Evolutionary conservation across 2,113 vertebrate species (phyloP), one percentile per base, ranked within the genome.

Genomic region (Nematolebias whitei): DNA sequence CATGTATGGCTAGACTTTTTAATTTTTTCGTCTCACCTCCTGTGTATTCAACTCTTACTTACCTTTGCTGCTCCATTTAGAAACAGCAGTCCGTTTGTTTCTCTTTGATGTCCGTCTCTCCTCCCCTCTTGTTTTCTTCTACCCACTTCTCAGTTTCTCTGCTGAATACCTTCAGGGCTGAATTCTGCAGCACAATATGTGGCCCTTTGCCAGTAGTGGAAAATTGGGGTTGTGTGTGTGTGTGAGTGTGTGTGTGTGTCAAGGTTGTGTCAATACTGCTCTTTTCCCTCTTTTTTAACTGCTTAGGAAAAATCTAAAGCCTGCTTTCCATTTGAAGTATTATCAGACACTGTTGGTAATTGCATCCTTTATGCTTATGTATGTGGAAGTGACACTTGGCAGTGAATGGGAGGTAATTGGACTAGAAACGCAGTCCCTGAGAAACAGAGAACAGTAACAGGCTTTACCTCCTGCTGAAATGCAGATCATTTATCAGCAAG

Each of bases 141-240:
- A 40, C 39, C 29, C 54, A 15, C 32, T 62, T 68, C 63, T 67
- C 62, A 41, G 43, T 81, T 77, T 86, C 75, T 84, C 79, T 70
- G 57, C 77, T 83, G 68, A 79, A 68, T 71, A 82, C 87, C 87
- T 85, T 68, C 59, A 84, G 87, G 83, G 78, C 71, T 82, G 66
- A 70, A 72, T 87, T 80, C 85, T 88, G 87, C 86, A 82, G 83
- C 67, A 71, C 64, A 71, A 74, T 54, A 67, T 73, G 73, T 88
- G 89, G 87, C 78, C 58, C 44, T 71, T 63, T 77, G 85, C 86
- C 84, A 87, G 18, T 48, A 39, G 40, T 61, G 18, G 68, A 50
- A 67, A 64, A 74, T 24, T 48, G 38, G 69, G 45, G 14, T 19
- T 68, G 49, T 74, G 69, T 74, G 47, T 71, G 52, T 66, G 26